Evolutionary conservation across 53 echinoderm and acorn worm genomes (phyloP), one percentile per base, ranked within the genome.

Genomic region (Zoroaster sp.): DNA sequence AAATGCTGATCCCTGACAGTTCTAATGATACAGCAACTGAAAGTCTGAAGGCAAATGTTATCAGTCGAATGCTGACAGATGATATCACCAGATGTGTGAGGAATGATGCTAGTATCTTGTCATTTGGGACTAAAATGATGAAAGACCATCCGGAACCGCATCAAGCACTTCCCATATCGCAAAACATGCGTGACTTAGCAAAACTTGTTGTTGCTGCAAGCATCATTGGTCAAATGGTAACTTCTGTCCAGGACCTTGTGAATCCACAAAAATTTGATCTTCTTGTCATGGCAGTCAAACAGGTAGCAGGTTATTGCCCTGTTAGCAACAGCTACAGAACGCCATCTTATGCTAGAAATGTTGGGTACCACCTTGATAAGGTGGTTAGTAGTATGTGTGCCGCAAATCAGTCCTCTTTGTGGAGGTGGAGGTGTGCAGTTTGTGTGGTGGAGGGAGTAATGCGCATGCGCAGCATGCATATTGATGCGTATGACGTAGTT

Each of bases 1-100:
- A 80, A 31, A 89, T 89, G 80, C 43, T 89, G 89, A 89, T 89
- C 11, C 89, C 89, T 39, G 78, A 47, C 14, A 51, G 49, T 47
- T 42, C 13, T 32, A 42, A 23, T 37, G 46, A 20, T 13, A n/a
- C n/a, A n/a, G 37, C 18, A 18, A 14, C 71, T 71, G 71, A 71
- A 71, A 34, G 71, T 18, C 71, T 71, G 35, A 35, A 17, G 18
- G 31, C 35, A 35, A 71, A 71, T 37, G 71, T 71, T 5, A 35
- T 71, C 13, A 71, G 71, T 35, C 71, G 35, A 71, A 71, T 71
- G 71, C 37, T 11, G 34, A 42, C 52, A 53, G 52, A 54, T 54
- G 53, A 79, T 28, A 34, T 79, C 13, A 72, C 87, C 1, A 46
- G 46, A 10, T n/a, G 0, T 21, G 73, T 73, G 10, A 21, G 71